These are phyloP conservation scores for Onychomys torridus DNA, from an alignment of 2,797 vertebrate species.

Conservation along the genomic window DNA sequence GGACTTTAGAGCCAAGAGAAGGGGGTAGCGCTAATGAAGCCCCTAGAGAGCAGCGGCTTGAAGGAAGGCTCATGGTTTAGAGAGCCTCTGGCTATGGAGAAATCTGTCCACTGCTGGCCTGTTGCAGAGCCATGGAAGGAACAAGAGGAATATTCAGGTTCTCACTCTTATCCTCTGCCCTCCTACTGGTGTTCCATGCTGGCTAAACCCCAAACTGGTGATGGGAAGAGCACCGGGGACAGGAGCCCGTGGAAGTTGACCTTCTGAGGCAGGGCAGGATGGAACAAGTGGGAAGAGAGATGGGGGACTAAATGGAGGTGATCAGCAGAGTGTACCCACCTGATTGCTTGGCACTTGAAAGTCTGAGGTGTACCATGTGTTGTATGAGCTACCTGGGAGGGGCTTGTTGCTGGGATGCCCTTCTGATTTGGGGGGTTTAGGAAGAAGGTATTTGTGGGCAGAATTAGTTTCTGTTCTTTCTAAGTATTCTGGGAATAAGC, in stretches of 20 bases:
- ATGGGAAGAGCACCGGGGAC: fast-evolving
- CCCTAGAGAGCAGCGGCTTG: not conserved
- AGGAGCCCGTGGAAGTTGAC: not conserved
- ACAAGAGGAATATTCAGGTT: too few species aligned
- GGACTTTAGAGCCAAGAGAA: not conserved
- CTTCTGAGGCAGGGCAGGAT: not conserved
- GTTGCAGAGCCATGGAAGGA: not conserved
- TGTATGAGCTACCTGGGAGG: not conserved
- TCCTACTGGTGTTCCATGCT: not conserved
- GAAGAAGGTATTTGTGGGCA: not conserved
- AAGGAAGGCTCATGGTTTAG: not conserved
- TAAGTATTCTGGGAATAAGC: not conserved
- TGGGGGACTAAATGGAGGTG: not conserved
- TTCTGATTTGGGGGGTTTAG: not conserved
- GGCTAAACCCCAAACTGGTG: not conserved
- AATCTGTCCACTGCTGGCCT: fast-evolving
- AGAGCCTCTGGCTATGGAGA: not conserved
- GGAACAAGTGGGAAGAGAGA: not conserved
- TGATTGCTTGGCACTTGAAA: not conserved
- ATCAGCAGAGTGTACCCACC: not conserved
- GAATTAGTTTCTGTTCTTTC: not conserved
- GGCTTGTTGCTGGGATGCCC: not conserved
- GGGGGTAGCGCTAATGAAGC: fast-evolving
- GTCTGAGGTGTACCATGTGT: not conserved
- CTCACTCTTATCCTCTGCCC: not conserved